Base-by-base conservation (phyloP, 2,888 invertebrate genomes). In the Acrobasis repandana region DNA sequence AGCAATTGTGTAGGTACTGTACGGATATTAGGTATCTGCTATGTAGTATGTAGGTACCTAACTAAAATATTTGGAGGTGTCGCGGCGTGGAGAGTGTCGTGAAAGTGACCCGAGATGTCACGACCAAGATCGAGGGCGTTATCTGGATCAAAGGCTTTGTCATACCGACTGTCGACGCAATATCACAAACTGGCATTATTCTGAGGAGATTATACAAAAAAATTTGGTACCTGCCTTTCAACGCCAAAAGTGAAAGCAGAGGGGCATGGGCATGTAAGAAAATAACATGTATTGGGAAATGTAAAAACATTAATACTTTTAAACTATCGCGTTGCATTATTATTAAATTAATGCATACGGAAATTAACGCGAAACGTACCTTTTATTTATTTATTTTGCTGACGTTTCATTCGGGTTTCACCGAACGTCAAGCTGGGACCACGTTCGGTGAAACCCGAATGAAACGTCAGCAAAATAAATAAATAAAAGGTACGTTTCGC, bases 101-200 rank as follows among this genome's bases (percentile, higher is more conserved):
- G 49, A 49, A 49, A 49, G 49, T 20, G 20, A 49, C 20, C 49
- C 11, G 49, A 49, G 20, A 11, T 49, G 49, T 11, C 28, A 50
- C 28, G 14, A 28, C 14, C 1, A 50, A 50, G 50, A 50, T 50
- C 28, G 50, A 54, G 36, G 52, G 36, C 38, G 5, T 18, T 43
- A 38, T 43, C 16, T 54, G 52, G 52, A 52, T 52, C 34, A 52
- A 38, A 38, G 38, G 54, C 54, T 43, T 38, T 54, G 38, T 38
- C 38, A 54, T 54, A 20, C 51, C 33, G 51, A n/a, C 50, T 28
- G 50, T 50, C 28, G 61, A 49, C 57, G 58, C 50, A 60, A 59
- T 28, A 43, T 56, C 9, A 38, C 3, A 36, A 56, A 20, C 50
- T 50, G 11, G 50, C 50, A 33, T 14, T 43, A 43, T 43, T 14